Evolutionary conservation across 2,888 invertebrate genomes (phyloP), one percentile per base, ranked within the genome.

Genomic region (Phlogophora meticulosa): DNA sequence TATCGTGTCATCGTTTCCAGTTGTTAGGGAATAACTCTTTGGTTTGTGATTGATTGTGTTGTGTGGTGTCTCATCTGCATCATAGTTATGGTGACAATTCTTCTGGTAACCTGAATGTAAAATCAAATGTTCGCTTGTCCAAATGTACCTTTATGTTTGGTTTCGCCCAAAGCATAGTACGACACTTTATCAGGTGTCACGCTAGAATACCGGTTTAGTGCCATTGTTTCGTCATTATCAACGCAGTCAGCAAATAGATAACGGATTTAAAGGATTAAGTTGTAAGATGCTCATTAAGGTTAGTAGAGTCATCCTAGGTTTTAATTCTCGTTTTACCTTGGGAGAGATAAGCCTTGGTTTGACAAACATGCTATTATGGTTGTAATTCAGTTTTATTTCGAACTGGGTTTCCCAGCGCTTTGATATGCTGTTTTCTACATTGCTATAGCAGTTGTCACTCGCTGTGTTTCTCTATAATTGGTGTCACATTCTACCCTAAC

Each of bases 101-200:
- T n/a, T n/a, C n/a, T n/a, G n/a, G n/a, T n/a, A n/a, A n/a, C n/a
- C n/a, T n/a, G n/a, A n/a, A n/a, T n/a, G n/a, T n/a, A n/a, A n/a
- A n/a, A 46, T 63, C 20, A 20, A 7, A 9, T 10, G 20, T 46
- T 40, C 13, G 43, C 13, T 40, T 43, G 43, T 15, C 28, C 5
- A 55, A 56, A 56, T 56, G 20, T n/a, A 63, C 28, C 34, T 42
- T 49, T n/a, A 66, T 45, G n/a, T 53, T 61, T 56, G 53, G 63
- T 63, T 62, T 42, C 28, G 20, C 43, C 24, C 11, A 66, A 49
- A 69, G 28, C 49, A 73, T 71, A 24, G 40, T 52, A 48, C 46
- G 70, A 79, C 72, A 71, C 38, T 46, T 70, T 76, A 78, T 78
- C 78, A 57, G 38, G 43, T 60, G 49, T 68, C 53, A 42, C 48